These are phyloP conservation scores for Capromys pilorides DNA, from an alignment of 2,797 vertebrate species.

Conservation along the genomic window DNA sequence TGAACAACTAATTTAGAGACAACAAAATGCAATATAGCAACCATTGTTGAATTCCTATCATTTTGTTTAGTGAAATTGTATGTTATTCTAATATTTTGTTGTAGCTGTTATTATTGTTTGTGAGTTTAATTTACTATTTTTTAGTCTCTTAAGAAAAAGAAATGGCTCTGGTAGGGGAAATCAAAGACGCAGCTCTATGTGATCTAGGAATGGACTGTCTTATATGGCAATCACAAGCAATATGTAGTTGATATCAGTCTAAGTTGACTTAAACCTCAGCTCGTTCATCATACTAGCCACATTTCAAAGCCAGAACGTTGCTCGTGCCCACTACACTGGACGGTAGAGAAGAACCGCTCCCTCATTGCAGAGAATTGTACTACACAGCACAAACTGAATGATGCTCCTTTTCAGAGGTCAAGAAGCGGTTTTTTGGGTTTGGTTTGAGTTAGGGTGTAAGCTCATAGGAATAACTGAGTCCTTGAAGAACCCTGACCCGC, in stretches of 20 bases:
- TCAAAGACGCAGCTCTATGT: neutral
- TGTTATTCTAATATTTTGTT: too few species aligned
- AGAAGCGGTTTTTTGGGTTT: neutral
- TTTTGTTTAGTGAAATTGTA: too few species aligned
- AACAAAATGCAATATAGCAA: too few species aligned
- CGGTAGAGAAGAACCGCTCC: neutral
- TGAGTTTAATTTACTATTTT: too few species aligned
- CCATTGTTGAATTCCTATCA: too few species aligned
- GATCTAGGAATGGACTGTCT: neutral
- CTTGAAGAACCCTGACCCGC: conserved; percentile 25
- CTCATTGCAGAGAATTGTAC: rapidly evolving
- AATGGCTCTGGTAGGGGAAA: neutral
- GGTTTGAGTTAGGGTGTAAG: neutral
- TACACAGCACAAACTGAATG: neutral
- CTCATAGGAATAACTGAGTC: neutral
- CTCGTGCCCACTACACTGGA: neutral
- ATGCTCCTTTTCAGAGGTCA: neutral
- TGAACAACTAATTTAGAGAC: too few species aligned
- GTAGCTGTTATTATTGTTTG: too few species aligned
- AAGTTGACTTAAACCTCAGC: neutral
- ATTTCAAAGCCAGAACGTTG: neutral
- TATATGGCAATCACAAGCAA: neutral
- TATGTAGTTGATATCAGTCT: neutral
- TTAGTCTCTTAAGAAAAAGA: neutral
- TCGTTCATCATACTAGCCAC: neutral